Evolutionary conservation across 2,113 vertebrate genomes (phyloP).

Genomic region (Melanocharis versteri): DNA sequence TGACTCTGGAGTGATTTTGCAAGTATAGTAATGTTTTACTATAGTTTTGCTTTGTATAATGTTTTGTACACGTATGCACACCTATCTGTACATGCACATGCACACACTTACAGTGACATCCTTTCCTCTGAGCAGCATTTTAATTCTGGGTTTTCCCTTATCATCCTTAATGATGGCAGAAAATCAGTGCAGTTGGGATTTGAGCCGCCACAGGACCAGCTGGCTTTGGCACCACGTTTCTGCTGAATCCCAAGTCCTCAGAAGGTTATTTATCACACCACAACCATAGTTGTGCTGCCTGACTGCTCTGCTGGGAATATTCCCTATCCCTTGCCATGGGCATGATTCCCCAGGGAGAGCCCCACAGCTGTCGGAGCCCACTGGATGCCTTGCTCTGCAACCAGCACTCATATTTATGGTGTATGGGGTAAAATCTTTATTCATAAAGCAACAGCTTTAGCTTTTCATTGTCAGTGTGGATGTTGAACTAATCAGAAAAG

Average conservation of each 20-base stretch:
- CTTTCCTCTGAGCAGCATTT: not conserved
- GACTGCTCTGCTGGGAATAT: not conserved
- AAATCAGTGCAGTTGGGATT: not conserved
- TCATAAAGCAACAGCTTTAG: not conserved
- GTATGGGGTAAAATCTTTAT: slow-evolving; percentile 16
- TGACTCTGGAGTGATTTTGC: not conserved
- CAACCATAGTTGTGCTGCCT: not conserved
- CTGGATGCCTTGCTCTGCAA: not conserved
- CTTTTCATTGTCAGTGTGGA: not conserved
- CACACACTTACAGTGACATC: fast-evolving
- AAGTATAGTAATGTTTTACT: not conserved
- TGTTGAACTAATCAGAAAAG: slow-evolving; percentile 26
- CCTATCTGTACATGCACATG: not conserved
- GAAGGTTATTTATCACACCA: not conserved
- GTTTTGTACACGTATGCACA: not conserved
- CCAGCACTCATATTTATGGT: not conserved
- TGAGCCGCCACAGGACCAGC: not conserved
- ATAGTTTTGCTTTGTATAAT: not conserved
- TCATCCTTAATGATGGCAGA: not conserved
- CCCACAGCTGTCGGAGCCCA: not conserved
- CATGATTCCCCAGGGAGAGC: not conserved
- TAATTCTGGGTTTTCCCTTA: not conserved
- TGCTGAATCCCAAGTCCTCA: not conserved
- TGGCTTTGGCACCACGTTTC: not conserved
- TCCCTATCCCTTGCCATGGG: not conserved